These are phyloP conservation scores for Drosophila grimshawi DNA, from an alignment of 1,140 invertebrate species.

Conservation along the genomic window DNA sequence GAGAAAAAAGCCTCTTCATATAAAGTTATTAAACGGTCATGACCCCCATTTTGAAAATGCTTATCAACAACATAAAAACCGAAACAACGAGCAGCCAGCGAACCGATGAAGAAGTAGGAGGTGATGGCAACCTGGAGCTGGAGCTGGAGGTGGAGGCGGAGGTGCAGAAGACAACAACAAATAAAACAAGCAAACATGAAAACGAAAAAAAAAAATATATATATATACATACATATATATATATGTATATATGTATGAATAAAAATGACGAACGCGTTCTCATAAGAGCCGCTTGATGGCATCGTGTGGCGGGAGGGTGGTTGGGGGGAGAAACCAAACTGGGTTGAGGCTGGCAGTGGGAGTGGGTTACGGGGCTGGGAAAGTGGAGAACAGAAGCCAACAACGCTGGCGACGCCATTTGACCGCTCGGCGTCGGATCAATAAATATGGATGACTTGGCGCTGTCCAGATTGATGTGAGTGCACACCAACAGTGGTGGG, in stretches of 20 bases:
- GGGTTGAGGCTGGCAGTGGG: not conserved
- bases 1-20: conserved; percentile 62
- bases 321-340: conserved; percentile 1
- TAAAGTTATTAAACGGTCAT: conserved; percentile 84
- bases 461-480: conserved; percentile 74
- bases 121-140: not conserved
- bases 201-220: conserved; percentile 42
- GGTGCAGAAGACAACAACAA: conserved; percentile 14
- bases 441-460: conserved; percentile 81
- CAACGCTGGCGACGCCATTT: conserved; percentile 58
- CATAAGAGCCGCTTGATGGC: conserved; percentile 38
- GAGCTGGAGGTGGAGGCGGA: not conserved
- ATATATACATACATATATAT: too few species aligned
- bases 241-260: not conserved
- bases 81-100: conserved; percentile 21
- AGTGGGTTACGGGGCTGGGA: not conserved
- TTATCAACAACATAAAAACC: conserved; percentile 64
- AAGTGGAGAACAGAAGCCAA: conserved; percentile 51
- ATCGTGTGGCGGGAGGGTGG: not conserved
- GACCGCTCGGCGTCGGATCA: conserved; percentile 63
- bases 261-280: conserved; percentile 64
- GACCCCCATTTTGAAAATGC: conserved; percentile 81
- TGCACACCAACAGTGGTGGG: not conserved
- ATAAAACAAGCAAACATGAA: conserved; percentile 60
- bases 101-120: not conserved